Evolutionary conservation across 2,888 invertebrate genomes (phyloP).

Genomic region (Onchidella celtica): DNA sequence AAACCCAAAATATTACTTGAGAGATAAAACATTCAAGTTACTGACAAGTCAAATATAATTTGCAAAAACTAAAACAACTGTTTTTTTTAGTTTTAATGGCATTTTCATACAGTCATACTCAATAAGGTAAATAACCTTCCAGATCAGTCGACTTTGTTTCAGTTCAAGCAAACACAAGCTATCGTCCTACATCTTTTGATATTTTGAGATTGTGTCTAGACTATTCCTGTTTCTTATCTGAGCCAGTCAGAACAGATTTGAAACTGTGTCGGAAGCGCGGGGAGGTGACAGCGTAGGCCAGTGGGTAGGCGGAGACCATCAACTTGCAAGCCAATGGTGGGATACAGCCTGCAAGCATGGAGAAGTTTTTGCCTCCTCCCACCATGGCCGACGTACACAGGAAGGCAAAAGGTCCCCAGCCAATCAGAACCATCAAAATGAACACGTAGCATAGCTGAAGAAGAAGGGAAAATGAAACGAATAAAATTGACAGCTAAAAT

Average conservation of each 20-base stretch:
- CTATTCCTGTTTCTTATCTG: conserved; percentile 27
- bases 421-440: conserved; percentile 57
- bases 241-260: conserved; percentile 25
- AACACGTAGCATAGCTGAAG: conserved; percentile 61
- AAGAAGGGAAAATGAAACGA: not conserved
- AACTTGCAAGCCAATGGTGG: conserved; percentile 56
- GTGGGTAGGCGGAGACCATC: conserved; percentile 53
- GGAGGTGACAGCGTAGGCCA: conserved; percentile 51
- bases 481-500: not conserved
- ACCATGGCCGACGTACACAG: conserved; percentile 59
- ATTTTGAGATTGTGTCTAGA: no score
- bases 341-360: conserved; percentile 53
- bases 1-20: no score
- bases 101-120: no score
- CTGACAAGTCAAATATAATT: no score
- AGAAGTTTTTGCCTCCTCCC: conserved; percentile 49
- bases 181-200: no score
- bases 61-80: no score
- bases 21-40: no score
- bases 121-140: no score
- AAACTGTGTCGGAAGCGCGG: conserved; percentile 50
- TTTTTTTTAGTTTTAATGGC: no score
- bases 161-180: no score
- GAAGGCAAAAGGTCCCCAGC: conserved; percentile 65
- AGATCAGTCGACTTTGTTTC: no score